Base-by-base conservation (phyloP, 1,140 invertebrate genomes). In the Cydia splendana region DNA sequence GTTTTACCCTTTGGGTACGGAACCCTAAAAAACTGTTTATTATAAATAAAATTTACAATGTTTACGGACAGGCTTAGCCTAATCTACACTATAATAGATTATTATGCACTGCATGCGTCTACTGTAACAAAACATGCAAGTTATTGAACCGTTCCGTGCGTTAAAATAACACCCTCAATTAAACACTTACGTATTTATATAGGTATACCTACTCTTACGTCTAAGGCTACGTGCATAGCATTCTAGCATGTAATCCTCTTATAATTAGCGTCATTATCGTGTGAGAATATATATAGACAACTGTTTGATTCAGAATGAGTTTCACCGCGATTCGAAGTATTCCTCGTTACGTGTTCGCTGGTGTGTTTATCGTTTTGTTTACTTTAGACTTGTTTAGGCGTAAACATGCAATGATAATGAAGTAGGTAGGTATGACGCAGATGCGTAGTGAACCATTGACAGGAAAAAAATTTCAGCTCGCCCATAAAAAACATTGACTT, bases 351-450 rank as follows among this genome's bases (percentile, higher is more conserved):
- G 38, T 71, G 34, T 71, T 71, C 15, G 38, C 38, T 12, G 30
- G 30, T 20, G 6, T 71, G 67, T 71, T 71, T 71, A 71, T 42
- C 67, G 30, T 42, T 42, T 71, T 71, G 67, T 71, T 71, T 71
- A 71, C 67, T 42, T 71, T 38, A 71, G 9, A 69, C 65, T 20
- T 30, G 67, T 71, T 71, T 71, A 18, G 30, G 15, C 24, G 67
- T 18, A 38, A 38, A 71, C 67, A 71, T 42, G 34, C 67, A 38
- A 34, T 71, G 67, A 18, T 42, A 30, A 30, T 30, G 30, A 30
- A 4, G 30, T 30, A 30, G 30, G 30, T 30, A 30, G 30, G 30
- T 30, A 30, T 30, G 30, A 30, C 30, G 30, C 4, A 30, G 30
- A 30, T 30, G 1, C 30, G 30, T 30, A 30, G 30, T 30, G 30